A percentile compares a stretch with the other conserved stretches of the same genome.
phyloP scores from a whole-genome alignment of 2,113 vertebrate species.

The Gavialis gangeticus region DNA sequence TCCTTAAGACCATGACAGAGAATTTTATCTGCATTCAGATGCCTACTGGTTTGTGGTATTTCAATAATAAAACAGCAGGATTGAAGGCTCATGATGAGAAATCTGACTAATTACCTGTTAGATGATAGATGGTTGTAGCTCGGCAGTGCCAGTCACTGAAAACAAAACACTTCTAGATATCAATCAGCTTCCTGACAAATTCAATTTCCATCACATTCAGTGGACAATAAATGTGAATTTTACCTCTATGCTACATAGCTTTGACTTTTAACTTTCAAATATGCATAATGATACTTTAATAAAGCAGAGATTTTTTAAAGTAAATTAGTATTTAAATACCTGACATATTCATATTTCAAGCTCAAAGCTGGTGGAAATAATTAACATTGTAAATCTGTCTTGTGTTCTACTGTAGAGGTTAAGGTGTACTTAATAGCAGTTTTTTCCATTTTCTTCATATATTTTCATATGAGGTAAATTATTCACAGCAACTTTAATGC shows the following conservation, averaged over 20 bases:
- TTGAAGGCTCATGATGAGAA: conserved; percentile 87
- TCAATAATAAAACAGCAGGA: conserved; percentile 89
- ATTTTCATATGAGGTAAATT: conserved; percentile 73
- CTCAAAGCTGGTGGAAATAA: conserved; percentile 73
- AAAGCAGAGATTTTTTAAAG: conserved; percentile 73
- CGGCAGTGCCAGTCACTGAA: conserved; percentile 84
- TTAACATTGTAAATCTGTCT: conserved; percentile 71
- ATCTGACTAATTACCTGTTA: conserved; percentile 87
- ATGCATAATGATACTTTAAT: conserved; percentile 79
- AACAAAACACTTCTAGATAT: conserved; percentile 86
- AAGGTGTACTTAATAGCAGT: conserved; percentile 64
- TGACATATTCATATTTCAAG: conserved; percentile 77
- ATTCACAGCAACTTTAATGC: conserved; percentile 59
- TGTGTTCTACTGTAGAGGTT: conserved; percentile 39
- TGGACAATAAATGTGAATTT: conserved; percentile 82
- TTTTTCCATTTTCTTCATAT: conserved; percentile 60
- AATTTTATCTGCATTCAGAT: conserved; percentile 85
- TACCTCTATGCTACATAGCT: conserved; percentile 67
- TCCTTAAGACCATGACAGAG: conserved; percentile 82
- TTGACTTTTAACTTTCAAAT: conserved; percentile 78
- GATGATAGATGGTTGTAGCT: conserved; percentile 87
- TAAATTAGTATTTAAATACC: conserved; percentile 80
- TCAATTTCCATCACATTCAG: conserved; percentile 82
- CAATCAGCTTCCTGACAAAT: conserved; percentile 85
- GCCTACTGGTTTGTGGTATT: conserved; percentile 84